These are phyloP conservation scores for Lepidothrix coronata DNA, from an alignment of 2,113 vertebrate genomes.

Conservation along the genomic window DNA sequence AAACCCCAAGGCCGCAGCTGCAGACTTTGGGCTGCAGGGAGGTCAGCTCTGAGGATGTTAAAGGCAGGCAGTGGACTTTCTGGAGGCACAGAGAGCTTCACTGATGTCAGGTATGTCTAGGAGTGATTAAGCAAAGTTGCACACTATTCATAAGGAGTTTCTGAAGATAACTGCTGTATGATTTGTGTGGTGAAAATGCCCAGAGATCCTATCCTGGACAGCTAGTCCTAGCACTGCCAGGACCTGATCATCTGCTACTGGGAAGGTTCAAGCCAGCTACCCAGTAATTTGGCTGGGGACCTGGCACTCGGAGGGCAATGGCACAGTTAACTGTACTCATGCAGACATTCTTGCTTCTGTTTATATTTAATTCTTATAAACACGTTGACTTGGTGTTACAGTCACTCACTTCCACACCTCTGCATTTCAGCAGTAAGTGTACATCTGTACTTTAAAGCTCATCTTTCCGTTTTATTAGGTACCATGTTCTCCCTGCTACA, in stretches of 20 bases:
- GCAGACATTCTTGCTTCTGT: background rate
- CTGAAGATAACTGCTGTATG: background rate
- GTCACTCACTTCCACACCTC: background rate
- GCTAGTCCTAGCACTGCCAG: background rate
- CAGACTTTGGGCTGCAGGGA: background rate
- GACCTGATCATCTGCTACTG: background rate
- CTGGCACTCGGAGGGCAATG: background rate
- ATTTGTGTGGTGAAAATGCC: background rate
- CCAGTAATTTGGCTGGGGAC: background rate
- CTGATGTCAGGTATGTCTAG: background rate
- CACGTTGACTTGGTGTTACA: fast-evolving
- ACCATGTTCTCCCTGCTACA: background rate
- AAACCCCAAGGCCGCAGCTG: background rate
- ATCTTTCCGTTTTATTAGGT: background rate
- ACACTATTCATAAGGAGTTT: background rate
- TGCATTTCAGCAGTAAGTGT: background rate
- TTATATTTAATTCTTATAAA: background rate
- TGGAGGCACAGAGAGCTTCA: background rate
- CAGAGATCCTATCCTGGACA: background rate
- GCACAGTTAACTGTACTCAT: background rate
- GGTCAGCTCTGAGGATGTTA: background rate
- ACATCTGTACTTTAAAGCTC: background rate
- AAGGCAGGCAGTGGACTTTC: background rate
- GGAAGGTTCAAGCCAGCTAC: background rate
- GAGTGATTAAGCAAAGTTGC: background rate